Base-by-base conservation (phyloP, 2,888 invertebrate species). In the Sarcophaga variegata region DNA sequence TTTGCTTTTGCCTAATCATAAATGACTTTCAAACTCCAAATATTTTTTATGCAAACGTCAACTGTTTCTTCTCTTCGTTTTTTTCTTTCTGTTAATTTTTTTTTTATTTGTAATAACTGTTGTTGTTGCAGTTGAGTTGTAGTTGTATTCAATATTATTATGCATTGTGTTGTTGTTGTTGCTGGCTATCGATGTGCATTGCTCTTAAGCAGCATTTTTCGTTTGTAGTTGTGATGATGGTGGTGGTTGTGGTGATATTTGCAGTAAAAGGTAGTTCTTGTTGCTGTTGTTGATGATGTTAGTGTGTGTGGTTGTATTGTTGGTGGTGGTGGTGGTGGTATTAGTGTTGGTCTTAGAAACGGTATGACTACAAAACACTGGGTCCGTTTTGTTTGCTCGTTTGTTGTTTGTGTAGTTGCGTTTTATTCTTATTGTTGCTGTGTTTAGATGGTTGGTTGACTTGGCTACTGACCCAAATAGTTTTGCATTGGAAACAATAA, bases 381-480 rank as follows among this genome's bases (percentile, higher is more conserved):
- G 5, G 17, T 14, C 12, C 12, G 12, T 14, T 17, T 54, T 54
- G 54, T 54, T 47, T 60, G 75, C 54, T 54, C 72, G 71, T 69
- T 62, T 62, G 74, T 63, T 64, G 54, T 72, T 54, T 1, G 22
- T 22, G 22, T 22, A 1, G 22, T 22, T 22, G 22, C 22, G 22
- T 22, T 20, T n/a, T 20, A 12, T 62, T 27, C 27, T 59, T 60
- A 20, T 37, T 12, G 66, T 37, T 17, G 77, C 54, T 54, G 47
- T 79, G 63, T 49, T 63, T 76, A 37, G 85, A 27, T 77, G 66
- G 81, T 74, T 81, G 85, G 81, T 85, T 85, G 81, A 76, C 74
- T 69, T 87, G 88, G 89, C 89, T 88, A 90, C 90, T 91, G 91
- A 91, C 91, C 91, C 89, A 91, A 90, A 91, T 91, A 91, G 89